phyloP scores from a whole-genome alignment of 2,888 invertebrate species.

The Athripsodes cinereus region DNA sequence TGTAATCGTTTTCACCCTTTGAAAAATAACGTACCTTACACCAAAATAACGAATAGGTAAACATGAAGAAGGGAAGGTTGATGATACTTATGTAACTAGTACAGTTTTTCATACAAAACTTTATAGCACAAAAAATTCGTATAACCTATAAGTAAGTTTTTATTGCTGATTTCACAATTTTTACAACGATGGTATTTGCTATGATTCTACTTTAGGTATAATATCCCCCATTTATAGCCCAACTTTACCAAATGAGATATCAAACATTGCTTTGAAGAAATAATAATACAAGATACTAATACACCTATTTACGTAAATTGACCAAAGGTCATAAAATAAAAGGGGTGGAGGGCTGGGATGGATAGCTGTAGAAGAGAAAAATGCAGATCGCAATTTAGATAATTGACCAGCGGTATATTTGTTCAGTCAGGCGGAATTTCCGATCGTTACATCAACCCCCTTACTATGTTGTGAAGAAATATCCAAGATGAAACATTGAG shows the following conservation, averaged over 20 bases:
- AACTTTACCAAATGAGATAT: neutral
- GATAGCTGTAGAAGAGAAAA: no score
- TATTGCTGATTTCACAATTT: neutral
- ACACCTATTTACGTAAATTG: slow-evolving; percentile 33
- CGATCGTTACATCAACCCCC: slow-evolving; percentile 1
- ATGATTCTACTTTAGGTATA: neutral
- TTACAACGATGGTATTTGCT: neutral
- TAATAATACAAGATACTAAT: no score
- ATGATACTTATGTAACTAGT: no score
- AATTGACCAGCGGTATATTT: slow-evolving; percentile 40
- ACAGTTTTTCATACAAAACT: neutral
- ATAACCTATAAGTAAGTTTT: no score
- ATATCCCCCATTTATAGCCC: neutral
- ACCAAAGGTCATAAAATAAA: slow-evolving; percentile 54
- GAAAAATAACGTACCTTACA: neutral
- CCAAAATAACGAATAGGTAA: neutral
- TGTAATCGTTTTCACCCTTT: neutral
- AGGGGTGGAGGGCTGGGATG: slow-evolving; percentile 46
- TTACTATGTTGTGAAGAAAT: neutral
- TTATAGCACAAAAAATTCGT: neutral
- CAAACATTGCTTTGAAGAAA: neutral
- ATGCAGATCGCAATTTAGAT: slow-evolving; percentile 56
- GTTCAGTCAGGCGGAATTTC: slow-evolving; percentile 10
- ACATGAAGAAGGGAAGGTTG: neutral
- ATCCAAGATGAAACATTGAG: neutral